These are phyloP conservation scores for Drosophila guanche DNA, from an alignment of 1,140 invertebrate species.

Conservation along the genomic window DNA sequence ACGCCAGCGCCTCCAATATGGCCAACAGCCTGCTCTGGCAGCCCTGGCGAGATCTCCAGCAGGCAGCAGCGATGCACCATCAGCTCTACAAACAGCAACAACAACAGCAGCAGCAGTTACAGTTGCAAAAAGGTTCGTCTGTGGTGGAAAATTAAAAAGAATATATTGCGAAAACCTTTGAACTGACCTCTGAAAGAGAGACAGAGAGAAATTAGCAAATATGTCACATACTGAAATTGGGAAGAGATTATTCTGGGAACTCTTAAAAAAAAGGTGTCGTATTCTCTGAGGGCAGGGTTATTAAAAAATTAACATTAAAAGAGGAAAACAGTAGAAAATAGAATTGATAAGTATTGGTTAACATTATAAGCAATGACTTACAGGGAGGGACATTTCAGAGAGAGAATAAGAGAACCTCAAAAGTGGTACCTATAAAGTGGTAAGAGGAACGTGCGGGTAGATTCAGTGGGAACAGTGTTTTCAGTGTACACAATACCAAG, in stretches of 20 bases:
- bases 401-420: too few relatives aligned
- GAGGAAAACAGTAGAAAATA: too few relatives aligned
- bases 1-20: conserved; percentile 68
- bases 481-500: too few relatives aligned
- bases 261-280: neutral
- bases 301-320: too few relatives aligned
- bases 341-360: too few relatives aligned
- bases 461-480: too few relatives aligned
- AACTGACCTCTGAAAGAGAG: conserved; percentile 29
- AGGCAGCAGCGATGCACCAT: conserved; percentile 76
- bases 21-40: conserved; percentile 79
- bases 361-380: too few relatives aligned
- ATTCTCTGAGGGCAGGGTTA: too few relatives aligned
- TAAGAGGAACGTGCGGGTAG: too few relatives aligned
- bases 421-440: too few relatives aligned
- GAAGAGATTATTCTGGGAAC: neutral
- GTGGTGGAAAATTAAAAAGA: conserved; percentile 8
- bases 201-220: conserved; percentile 10
- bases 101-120: conserved; percentile 52
- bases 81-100: conserved; percentile 76
- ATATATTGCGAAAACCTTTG: conserved; percentile 14
- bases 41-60: conserved; percentile 77
- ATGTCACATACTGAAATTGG: conserved; percentile 43
- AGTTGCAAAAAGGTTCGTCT: conserved; percentile 78
- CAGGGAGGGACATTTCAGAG: too few relatives aligned